phyloP scores from a whole-genome alignment of 2,113 vertebrate species.

The Scartelaos histophorus region DNA sequence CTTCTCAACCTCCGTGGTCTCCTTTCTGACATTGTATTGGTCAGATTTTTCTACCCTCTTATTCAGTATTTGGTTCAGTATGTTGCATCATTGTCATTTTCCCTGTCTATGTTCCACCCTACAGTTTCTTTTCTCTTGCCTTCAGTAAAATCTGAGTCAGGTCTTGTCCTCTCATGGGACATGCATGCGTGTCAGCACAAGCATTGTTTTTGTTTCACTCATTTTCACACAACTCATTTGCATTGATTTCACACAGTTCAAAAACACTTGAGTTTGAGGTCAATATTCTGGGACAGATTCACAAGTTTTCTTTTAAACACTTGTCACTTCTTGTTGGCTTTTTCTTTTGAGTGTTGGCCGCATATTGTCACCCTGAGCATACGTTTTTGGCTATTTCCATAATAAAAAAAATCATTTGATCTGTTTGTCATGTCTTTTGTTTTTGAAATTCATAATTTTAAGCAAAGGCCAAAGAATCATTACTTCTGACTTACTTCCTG shows the following conservation, averaged over 20 bases:
- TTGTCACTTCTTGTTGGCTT: conserved; percentile 31
- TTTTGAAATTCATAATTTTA: not conserved
- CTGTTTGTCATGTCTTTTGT: conserved; percentile 31
- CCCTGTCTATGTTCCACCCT: conserved; percentile 31
- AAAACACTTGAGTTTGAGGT: conserved; percentile 53
- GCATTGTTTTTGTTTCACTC: conserved; percentile 37
- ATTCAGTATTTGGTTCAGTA: conserved; percentile 74
- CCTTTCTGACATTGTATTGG: conserved; percentile 60
- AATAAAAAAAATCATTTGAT: conserved; percentile 67
- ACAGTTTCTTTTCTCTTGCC: conserved; percentile 42
- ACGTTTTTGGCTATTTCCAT: conserved; percentile 42
- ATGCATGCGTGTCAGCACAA: not conserved
- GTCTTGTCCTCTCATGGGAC: conserved; percentile 36
- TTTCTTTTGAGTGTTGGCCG: conserved; percentile 40
- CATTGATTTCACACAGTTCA: conserved; percentile 65
- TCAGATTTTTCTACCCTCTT: conserved; percentile 71
- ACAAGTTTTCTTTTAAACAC: conserved; percentile 18
- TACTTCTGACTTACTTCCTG: conserved; percentile 4
- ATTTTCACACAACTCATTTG: conserved; percentile 42
- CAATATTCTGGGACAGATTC: conserved; percentile 24
- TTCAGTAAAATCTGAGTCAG: conserved; percentile 43
- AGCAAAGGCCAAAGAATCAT: conserved; percentile 54
- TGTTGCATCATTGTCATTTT: conserved; percentile 43
- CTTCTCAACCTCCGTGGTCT: conserved; percentile 31
- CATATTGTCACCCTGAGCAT: conserved; percentile 45